Evolutionary conservation across 2,113 vertebrate genomes (phyloP).

Genomic region (Pelecanus crispus): DNA sequence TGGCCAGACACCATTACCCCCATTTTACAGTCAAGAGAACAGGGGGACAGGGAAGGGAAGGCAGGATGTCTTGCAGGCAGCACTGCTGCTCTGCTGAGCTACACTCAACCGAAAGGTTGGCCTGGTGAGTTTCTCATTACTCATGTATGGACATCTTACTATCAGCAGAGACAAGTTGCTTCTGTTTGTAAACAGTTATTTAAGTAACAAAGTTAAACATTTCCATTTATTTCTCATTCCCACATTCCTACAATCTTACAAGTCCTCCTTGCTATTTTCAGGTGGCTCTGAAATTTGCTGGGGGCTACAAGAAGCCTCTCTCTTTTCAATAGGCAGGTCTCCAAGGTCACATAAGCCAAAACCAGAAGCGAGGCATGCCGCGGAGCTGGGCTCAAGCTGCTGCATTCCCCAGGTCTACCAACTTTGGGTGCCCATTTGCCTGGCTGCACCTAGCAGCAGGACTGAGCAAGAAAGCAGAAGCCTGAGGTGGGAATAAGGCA

Average conservation of each 20-base stretch:
- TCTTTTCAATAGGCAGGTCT: neutral
- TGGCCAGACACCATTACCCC: neutral
- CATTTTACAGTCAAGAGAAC: neutral
- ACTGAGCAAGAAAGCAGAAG: neutral
- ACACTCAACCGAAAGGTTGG: neutral
- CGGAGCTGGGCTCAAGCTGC: neutral
- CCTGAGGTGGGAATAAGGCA: neutral
- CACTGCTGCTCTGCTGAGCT: neutral
- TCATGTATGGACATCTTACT: neutral
- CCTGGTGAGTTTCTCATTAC: neutral
- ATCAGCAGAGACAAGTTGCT: neutral
- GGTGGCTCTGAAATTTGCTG: neutral
- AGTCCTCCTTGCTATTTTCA: neutral
- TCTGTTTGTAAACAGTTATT: neutral
- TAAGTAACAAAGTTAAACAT: neutral
- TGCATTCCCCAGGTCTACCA: neutral
- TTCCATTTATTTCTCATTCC: neutral
- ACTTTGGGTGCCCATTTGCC: neutral
- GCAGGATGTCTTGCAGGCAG: neutral
- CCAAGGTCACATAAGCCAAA: neutral
- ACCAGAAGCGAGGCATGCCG: neutral
- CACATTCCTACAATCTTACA: neutral
- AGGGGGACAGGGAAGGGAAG: neutral
- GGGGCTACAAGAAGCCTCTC: neutral
- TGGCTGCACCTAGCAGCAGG: neutral